Conservation (phyloP, 2,113 vertebrate species). For the Rutilus rutilus region DNA sequence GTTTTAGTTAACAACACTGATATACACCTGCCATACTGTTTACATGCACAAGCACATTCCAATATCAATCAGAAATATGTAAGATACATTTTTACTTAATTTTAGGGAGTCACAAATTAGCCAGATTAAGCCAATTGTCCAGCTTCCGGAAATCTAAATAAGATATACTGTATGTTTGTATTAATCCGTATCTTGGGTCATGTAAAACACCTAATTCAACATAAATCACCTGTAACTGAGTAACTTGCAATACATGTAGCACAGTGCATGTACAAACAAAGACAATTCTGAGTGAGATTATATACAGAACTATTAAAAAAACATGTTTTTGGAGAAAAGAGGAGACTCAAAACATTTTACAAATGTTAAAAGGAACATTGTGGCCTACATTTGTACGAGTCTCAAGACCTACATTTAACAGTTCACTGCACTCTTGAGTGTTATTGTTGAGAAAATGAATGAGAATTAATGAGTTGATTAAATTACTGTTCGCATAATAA, state of each 20-base stretch:
- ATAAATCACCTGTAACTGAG: not conserved
- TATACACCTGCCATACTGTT: too few species aligned
- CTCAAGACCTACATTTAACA: not conserved
- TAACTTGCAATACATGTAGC: too few species aligned
- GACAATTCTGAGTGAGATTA: not conserved
- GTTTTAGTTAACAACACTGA: not conserved
- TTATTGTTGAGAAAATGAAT: conserved; percentile 11
- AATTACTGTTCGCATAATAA: not conserved
- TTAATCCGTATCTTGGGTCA: not conserved
- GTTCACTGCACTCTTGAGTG: not conserved
- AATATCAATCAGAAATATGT: not conserved
- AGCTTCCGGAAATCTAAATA: not conserved
- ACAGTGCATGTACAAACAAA: not conserved
- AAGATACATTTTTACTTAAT: not conserved
- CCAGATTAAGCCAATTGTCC: not conserved
- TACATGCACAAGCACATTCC: too few species aligned
- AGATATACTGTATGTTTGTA: not conserved
- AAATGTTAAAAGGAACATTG: not conserved
- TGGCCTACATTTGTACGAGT: not conserved
- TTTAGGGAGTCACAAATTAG: not conserved
- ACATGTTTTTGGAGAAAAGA: not conserved
- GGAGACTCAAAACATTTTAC: not conserved
- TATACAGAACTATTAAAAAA: not conserved
- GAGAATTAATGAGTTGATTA: conserved; percentile 21
- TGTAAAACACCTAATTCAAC: not conserved